Conservation (phyloP, 2,797 vertebrate genomes). For the Linurgus olivaceus region DNA sequence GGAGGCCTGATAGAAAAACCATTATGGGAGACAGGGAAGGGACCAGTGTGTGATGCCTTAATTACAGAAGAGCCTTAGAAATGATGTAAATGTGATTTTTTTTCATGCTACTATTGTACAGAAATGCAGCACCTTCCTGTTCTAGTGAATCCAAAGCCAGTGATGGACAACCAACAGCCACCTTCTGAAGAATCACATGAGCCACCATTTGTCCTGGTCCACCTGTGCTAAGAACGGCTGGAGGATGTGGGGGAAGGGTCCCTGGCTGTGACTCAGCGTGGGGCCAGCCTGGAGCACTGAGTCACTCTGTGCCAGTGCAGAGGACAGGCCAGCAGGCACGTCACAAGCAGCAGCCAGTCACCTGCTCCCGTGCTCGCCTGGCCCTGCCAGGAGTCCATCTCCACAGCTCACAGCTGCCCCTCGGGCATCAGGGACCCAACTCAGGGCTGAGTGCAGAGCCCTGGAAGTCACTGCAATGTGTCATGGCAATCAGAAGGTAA, state of each 20-base stretch:
- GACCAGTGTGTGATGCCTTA: neutral
- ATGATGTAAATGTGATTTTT: neutral
- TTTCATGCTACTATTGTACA: neutral
- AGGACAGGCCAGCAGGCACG: neutral
- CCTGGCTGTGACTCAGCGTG: neutral
- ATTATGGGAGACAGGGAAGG: neutral
- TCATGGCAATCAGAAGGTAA: neutral
- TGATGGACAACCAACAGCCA: neutral
- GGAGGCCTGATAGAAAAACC: neutral
- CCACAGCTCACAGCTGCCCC: accelerated
- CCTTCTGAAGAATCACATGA: accelerated
- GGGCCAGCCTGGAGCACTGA: neutral
- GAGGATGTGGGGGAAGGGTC: neutral
- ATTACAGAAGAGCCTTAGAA: neutral
- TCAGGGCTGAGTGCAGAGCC: neutral
- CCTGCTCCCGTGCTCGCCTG: accelerated
- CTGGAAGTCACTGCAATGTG: neutral
- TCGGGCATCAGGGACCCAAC: accelerated
- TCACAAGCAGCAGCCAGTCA: neutral
- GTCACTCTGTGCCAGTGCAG: neutral
- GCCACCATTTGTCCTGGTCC: accelerated
- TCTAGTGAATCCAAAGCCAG: neutral
- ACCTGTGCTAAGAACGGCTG: accelerated
- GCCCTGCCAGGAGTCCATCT: accelerated
- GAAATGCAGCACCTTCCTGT: neutral